phyloP scores from a whole-genome alignment of 2,888 invertebrate genomes.

The Diarsia dahlii region DNA sequence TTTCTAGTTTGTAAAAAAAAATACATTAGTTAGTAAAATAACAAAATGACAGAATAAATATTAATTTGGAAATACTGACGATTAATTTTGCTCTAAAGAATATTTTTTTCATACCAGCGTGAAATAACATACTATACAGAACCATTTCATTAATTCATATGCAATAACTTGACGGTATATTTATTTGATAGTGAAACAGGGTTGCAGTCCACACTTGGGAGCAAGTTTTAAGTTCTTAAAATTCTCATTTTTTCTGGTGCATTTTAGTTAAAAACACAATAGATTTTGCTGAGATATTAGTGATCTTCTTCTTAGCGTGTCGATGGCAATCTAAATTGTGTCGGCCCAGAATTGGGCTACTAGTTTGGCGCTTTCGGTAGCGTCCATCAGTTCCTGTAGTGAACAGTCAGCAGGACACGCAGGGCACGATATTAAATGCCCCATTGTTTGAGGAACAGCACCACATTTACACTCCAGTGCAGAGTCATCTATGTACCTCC shows the following conservation, averaged over 20 bases:
- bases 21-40: not conserved
- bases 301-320: too few species aligned
- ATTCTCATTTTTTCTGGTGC: constrained; percentile 74
- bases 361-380: too few species aligned
- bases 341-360: too few species aligned
- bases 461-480: too few species aligned
- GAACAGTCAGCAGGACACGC: too few species aligned
- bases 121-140: constrained; percentile 32
- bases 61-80: not conserved
- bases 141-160: constrained; percentile 32
- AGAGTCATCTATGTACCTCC: too few species aligned
- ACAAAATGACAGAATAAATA: too few species aligned
- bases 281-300: not conserved
- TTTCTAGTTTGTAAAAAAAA: not conserved
- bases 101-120: constrained; percentile 28
- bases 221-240: constrained; percentile 64
- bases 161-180: constrained; percentile 57
- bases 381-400: too few species aligned
- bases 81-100: not conserved
- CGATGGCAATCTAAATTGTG: too few species aligned
- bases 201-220: constrained; percentile 61
- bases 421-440: too few species aligned
- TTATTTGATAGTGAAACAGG: constrained; percentile 70
- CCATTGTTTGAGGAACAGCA: too few species aligned
- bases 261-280: constrained; percentile 54